Evolutionary conservation across 2,888 invertebrate species (phyloP), one percentile per base, ranked within the genome.

Genomic region (Teleiodes luculella): DNA sequence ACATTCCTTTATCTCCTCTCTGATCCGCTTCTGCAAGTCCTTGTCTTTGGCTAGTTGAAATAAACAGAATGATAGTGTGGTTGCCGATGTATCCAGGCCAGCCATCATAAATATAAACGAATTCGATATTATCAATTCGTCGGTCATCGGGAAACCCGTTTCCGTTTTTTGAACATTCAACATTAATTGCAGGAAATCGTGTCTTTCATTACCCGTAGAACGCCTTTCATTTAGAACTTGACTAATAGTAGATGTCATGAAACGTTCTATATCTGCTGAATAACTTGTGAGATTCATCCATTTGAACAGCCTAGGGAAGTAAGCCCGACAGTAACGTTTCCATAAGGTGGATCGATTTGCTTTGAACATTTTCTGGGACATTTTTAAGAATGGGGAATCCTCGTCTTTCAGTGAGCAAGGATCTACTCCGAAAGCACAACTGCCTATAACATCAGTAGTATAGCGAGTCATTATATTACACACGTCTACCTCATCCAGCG

Each of bases 31-130:
- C 70, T 89, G 89, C 54, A 86, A 57, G 30, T 84, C 80, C 55
- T 69, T 68, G 58, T 83, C 75, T 70, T 82, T 86, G 11, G 88
- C 85, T 54, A 89, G 65, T 65, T 89, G 78, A 56, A 86, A 89
- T 57, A 89, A 76, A 74, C 84, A 83, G 69, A 89, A 89, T 11
- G 88, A 87, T 54, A 85, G 66, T 14, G 87, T 86, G 39, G 86
- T 86, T 20, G 89, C 74, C 10, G 88, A 82, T 6, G 89, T 83
- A 63, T 89, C 89, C 59, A 89, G 64, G 1, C 89, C 89, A n/a
- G 89, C 89, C 54, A 89, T 57, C 86, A 89, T 86, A 62, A 89
- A 89, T 79, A 89, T 89, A 66, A 89, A 89, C 50, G 89, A 89
- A 69, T 88, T 89, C 11, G 89, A 89, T 35, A 82, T 88, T 72